Evolutionary conservation across 1,140 invertebrate genomes (phyloP).

Genomic region (Lerema accius): DNA sequence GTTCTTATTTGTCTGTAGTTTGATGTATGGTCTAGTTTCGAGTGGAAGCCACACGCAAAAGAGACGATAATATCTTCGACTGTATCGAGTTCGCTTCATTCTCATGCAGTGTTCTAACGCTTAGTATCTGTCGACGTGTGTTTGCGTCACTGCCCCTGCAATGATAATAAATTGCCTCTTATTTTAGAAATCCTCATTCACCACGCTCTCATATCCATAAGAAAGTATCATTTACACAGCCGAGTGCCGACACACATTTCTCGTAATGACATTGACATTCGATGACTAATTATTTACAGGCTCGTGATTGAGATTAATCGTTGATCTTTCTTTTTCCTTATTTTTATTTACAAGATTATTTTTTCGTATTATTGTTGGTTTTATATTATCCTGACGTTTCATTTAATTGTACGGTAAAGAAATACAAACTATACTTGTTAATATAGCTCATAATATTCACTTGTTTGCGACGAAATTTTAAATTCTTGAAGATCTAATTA

Average conservation of each 20-base stretch:
- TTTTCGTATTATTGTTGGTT: slow-evolving; percentile 14
- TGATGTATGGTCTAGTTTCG: slow-evolving; percentile 65
- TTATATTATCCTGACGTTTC: background rate
- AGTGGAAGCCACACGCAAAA: slow-evolving; percentile 45
- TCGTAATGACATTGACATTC: slow-evolving; percentile 63
- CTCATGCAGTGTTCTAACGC: slow-evolving; percentile 66
- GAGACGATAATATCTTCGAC: slow-evolving; percentile 48
- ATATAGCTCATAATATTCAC: no score
- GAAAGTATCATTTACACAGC: slow-evolving; percentile 62
- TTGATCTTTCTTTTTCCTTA: slow-evolving; percentile 39
- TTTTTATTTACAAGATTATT: slow-evolving; percentile 17
- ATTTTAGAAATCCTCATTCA: slow-evolving; percentile 79
- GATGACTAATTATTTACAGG: slow-evolving; percentile 68
- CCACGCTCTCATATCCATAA: slow-evolving; percentile 58
- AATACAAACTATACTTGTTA: no score
- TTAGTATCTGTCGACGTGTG: slow-evolving; percentile 78
- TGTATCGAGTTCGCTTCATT: slow-evolving; percentile 60
- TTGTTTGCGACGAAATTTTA: no score
- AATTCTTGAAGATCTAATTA: no score
- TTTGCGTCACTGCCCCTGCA: slow-evolving; percentile 74
- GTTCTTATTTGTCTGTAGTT: slow-evolving; percentile 56
- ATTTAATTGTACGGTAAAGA: no score
- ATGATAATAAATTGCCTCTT: slow-evolving; percentile 75
- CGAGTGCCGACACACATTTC: slow-evolving; percentile 60
- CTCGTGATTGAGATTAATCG: slow-evolving; percentile 63